Conservation (phyloP, 2,113 vertebrate species). For the Eudyptes chrysolophus region DNA sequence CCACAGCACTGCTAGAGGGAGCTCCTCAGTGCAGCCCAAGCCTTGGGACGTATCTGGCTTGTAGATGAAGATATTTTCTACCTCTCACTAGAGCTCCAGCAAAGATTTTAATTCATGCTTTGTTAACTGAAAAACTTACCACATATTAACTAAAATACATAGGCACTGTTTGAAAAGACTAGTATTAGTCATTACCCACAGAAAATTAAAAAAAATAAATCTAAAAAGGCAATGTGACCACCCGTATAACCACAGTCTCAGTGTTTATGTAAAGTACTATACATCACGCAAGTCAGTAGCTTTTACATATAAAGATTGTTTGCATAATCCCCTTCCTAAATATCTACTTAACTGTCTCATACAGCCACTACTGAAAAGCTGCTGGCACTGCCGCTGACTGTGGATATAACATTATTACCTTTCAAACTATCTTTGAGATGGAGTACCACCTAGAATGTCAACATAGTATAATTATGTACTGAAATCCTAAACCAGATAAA, state of each 20-base stretch:
- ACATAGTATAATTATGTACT: background rate
- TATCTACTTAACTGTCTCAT: background rate
- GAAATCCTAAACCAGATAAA: background rate
- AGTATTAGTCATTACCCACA: background rate
- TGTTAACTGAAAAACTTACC: background rate
- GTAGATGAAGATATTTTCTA: background rate
- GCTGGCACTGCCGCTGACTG: background rate
- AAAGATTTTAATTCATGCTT: background rate
- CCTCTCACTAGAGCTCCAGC: background rate
- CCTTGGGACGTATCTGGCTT: background rate
- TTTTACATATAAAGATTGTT: accelerated
- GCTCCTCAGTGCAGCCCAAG: background rate
- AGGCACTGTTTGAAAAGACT: background rate
- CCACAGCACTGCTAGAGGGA: background rate
- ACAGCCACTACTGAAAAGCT: background rate
- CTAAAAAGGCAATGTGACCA: background rate
- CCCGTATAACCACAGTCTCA: background rate
- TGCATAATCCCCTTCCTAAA: background rate
- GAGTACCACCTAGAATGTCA: background rate
- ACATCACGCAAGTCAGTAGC: background rate
- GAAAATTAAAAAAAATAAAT: background rate
- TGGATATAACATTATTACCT: background rate
- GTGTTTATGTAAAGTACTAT: background rate
- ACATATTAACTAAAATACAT: background rate
- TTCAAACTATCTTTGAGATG: background rate